A percentile compares a stretch with the other conserved stretches of the same genome.
Evolutionary conservation across 2,113 vertebrate genomes (phyloP).

Genomic region (Pyxicephalus adspersus): DNA sequence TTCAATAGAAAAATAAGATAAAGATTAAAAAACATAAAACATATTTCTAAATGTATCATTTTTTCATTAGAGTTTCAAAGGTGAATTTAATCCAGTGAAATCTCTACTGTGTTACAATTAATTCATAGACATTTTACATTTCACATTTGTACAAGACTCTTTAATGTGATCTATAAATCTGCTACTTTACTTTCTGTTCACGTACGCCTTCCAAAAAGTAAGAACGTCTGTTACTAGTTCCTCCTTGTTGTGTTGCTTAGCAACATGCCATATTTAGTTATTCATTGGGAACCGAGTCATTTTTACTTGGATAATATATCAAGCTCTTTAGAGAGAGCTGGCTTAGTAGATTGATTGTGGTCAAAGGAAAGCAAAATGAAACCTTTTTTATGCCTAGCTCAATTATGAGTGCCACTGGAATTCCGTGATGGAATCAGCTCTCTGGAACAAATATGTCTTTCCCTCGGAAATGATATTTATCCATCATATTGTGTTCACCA

Average conservation of each 20-base stretch:
- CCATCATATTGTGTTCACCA: conserved; percentile 10
- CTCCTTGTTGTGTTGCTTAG: conserved; percentile 43
- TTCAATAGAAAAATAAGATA: too few species aligned
- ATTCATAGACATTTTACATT: not conserved
- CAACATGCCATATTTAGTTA: conserved; percentile 38
- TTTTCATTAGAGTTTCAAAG: too few species aligned
- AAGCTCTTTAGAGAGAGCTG: conserved; percentile 20
- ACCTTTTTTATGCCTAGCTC: conserved; percentile 20
- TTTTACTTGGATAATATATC: conserved; percentile 40
- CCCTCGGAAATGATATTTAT: conserved; percentile 32
- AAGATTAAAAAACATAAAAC: too few species aligned
- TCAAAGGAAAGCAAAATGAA: conserved; percentile 24
- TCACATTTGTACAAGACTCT: not conserved
- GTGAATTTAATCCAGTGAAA: not conserved
- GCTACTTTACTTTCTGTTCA: conserved; percentile 25
- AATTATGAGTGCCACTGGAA: conserved; percentile 8
- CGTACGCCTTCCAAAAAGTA: conserved; percentile 33
- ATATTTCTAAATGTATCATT: too few species aligned
- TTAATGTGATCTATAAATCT: conserved; percentile 19
- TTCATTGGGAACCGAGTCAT: conserved; percentile 37
- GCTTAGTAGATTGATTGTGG: conserved; percentile 29
- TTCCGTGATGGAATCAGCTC: conserved; percentile 23
- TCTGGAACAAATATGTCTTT: conserved; percentile 21
- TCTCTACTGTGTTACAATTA: not conserved
- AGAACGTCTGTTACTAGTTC: conserved; percentile 33